These are phyloP conservation scores for Fringilla coelebs DNA, from an alignment of 2,797 vertebrate species.

Conservation along the genomic window DNA sequence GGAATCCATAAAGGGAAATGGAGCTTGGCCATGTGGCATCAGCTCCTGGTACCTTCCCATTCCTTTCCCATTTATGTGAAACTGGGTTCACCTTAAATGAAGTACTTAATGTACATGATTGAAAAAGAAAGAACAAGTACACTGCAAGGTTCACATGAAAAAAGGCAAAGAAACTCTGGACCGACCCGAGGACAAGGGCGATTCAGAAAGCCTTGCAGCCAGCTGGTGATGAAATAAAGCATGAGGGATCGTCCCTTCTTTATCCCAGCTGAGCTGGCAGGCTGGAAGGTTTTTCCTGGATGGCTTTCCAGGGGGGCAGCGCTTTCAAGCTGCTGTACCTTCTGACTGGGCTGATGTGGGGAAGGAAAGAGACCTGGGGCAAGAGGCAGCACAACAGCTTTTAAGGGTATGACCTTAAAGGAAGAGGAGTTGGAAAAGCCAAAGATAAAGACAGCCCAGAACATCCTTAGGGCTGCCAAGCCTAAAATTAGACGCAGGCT, in stretches of 20 bases:
- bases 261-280: neutral
- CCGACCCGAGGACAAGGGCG: rapidly evolving
- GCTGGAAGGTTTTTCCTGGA: neutral
- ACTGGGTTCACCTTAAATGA: neutral
- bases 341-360: neutral
- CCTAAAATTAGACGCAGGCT: constrained; percentile 8
- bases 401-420: neutral
- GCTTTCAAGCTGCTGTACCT: neutral
- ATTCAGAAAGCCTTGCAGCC: neutral
- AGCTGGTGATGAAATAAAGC: neutral
- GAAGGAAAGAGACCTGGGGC: neutral
- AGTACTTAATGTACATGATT: neutral
- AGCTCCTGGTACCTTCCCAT: neutral
- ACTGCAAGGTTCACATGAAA: neutral
- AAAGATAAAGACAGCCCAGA: constrained; percentile 15
- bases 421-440: constrained; percentile 21
- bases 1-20: neutral
- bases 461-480: constrained; percentile 17
- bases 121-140: neutral
- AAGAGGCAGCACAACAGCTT: neutral
- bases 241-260: neutral
- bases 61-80: constrained; percentile 10
- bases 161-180: neutral
- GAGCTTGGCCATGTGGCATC: neutral
- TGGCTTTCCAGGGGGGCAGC: neutral